Evolutionary conservation across 2,797 vertebrate species (phyloP).

Genomic region (Emydoidea blandingii): DNA sequence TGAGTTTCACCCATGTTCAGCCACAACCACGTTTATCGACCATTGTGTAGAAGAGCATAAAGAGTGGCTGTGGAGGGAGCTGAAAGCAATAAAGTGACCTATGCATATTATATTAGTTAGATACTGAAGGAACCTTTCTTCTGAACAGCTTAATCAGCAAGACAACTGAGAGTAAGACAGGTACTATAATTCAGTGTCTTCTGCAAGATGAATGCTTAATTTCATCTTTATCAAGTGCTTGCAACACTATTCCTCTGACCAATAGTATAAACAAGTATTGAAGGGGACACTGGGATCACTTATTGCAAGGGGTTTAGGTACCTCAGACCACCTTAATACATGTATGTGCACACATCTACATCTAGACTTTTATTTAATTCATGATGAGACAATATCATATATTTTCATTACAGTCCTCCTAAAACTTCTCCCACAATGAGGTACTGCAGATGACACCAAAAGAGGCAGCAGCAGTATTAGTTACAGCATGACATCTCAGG

Average conservation of each 20-base stretch:
- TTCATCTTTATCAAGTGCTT: background rate
- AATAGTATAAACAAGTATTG: background rate
- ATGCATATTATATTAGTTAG: background rate
- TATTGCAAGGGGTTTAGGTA: background rate
- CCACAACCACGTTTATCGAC: background rate
- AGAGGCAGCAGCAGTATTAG: background rate
- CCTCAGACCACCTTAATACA: background rate
- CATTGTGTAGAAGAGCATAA: background rate
- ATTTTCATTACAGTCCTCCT: background rate
- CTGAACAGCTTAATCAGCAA: conserved; percentile 17
- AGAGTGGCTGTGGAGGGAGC: background rate
- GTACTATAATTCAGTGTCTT: background rate
- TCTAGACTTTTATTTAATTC: background rate
- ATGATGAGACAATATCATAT: background rate
- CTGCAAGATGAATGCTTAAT: background rate
- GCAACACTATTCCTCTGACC: background rate
- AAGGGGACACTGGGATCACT: background rate
- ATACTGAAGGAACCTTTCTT: background rate
- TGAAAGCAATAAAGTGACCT: background rate
- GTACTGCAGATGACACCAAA: background rate
- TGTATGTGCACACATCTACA: background rate
- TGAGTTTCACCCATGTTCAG: background rate
- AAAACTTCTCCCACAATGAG: background rate
- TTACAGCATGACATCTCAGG: background rate
- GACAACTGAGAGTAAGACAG: background rate